These are phyloP conservation scores for Lutraria lutraria DNA, from an alignment of 2,888 invertebrate species.

Conservation along the genomic window DNA sequence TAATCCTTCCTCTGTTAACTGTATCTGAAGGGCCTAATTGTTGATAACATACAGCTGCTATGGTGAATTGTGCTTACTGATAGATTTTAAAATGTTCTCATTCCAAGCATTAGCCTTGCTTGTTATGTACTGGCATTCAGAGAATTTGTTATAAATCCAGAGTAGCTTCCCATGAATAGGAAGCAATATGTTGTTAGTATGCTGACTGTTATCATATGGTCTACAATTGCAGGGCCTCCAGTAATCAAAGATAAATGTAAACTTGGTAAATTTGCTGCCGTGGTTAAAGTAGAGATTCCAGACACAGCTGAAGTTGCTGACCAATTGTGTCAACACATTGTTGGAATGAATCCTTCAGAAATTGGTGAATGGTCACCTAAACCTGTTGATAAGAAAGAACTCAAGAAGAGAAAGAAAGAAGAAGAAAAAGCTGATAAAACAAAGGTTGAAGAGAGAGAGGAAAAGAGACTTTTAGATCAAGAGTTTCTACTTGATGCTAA, in stretches of 20 bases:
- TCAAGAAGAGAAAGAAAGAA: conserved; percentile 85
- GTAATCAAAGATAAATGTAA: conserved; percentile 68
- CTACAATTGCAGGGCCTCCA: conserved; percentile 62
- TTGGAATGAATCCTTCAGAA: conserved; percentile 88
- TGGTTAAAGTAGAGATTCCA: conserved; percentile 85
- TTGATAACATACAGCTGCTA: too few relatives aligned
- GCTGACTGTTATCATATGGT: neutral
- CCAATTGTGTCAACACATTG: conserved; percentile 96
- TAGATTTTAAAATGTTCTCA: too few relatives aligned
- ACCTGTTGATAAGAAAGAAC: conserved; percentile 86
- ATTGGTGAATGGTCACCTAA: conserved; percentile 75
- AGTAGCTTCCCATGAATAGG: too few relatives aligned
- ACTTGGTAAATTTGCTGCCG: conserved; percentile 93
- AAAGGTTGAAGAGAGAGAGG: conserved; percentile 85
- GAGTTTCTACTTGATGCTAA: conserved; percentile 94
- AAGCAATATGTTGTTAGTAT: neutral
- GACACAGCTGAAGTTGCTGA: conserved; percentile 83
- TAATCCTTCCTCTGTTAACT: too few relatives aligned
- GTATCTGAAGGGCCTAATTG: too few relatives aligned
- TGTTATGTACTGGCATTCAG: too few relatives aligned
- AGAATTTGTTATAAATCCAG: too few relatives aligned
- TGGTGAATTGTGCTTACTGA: too few relatives aligned
- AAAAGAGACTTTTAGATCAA: conserved; percentile 93
- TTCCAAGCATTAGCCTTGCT: too few relatives aligned
- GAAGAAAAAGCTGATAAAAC: conserved; percentile 38